Base-by-base conservation (phyloP, 2,113 vertebrate species). In the Stictonetta naevosa region DNA sequence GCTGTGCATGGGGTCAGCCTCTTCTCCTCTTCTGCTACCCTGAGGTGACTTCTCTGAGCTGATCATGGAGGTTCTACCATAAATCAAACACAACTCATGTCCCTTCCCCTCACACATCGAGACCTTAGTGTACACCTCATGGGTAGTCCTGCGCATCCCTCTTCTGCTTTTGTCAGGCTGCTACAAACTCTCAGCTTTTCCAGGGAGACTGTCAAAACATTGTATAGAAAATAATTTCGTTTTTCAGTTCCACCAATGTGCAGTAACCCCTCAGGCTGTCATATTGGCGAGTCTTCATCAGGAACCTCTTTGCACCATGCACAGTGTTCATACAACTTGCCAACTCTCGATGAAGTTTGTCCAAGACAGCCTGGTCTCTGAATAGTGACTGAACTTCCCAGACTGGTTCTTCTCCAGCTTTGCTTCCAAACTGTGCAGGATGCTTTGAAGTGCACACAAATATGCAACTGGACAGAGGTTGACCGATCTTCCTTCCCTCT, bases 151-250 rank as follows among this genome's bases (percentile, higher is more conserved):
- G 18, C 78, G 12, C 69, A 78, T 62, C 18, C 22, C 33, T 78
- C 81, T 91, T 50, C 44, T 88, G 28, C 80, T 87, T 90, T 83
- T 92, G 72, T 85, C 84, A 94, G 52, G 17, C 62, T 85, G 67
- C 52, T 85, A 62, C 36, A 76, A 69, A 58, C 44, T 81, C 93
- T 60, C 79, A 59, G 33, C 83, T 86, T 94, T 93, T 89, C 86
- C 71, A 76, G 6, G 46, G 25, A 79, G 60, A 29, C 62, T 92
- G 71, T 92, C 81, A 92, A 93, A 83, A 95, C 52, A 79, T 53
- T 82, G 42, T 42, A 55, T 26, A 58, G 74, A 93, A 74, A 93
- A 83, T 72, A 40, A 77, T 83, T 93, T 56, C 77, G 36, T 67
- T 90, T 82, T 44, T 72, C 3, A 1, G 34, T 92, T 86, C 25